Evolutionary conservation across 1,140 invertebrate species (phyloP), one percentile per base, ranked within the genome.

Genomic region (Papilio helenus): DNA sequence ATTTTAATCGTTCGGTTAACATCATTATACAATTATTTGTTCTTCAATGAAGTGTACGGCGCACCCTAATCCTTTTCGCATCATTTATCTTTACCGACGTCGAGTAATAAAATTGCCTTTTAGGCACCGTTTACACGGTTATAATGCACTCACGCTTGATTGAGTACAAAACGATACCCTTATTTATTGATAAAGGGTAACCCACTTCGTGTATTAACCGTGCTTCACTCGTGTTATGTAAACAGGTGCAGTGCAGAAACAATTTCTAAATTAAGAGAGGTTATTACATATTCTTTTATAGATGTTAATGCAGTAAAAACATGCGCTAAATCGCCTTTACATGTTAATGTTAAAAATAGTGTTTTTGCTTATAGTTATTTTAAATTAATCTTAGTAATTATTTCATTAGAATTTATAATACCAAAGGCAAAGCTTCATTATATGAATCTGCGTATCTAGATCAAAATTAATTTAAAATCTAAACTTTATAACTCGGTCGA

Each of bases 81-180:
- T 68, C 61, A 68, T 68, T 68, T 68, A 68, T 68, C 61, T 68
- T 68, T 68, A 68, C 61, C 61, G 61, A 68, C 26, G 61, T 29
- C 1, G 61, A 68, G 61, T 68, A 68, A 68, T 68, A 68, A 68
- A 68, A 68, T 68, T 18, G 61, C 61, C 61, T 68, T 68, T 68
- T 68, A 68, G 61, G 61, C 61, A 29, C 26, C 61, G 26, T 68
- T 68, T 68, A 68, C 61, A 68, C 61, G 23, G 61, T 68, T 68
- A 68, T 68, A 68, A 68, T 68, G 61, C 61, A 68, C 61, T 68
- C 61, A 68, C 61, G 61, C 61, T 68, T 68, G 61, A 68, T 68
- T 68, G 61, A 68, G 61, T 68, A 68, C 26, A 68, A 68, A 68
- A 68, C 61, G 61, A 68, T 68, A 68, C 61, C 26, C 26, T 29